A percentile compares a stretch with the other conserved stretches of the same genome.
Conservation (phyloP, 2,113 vertebrate species). For the Butorides virescens region DNA sequence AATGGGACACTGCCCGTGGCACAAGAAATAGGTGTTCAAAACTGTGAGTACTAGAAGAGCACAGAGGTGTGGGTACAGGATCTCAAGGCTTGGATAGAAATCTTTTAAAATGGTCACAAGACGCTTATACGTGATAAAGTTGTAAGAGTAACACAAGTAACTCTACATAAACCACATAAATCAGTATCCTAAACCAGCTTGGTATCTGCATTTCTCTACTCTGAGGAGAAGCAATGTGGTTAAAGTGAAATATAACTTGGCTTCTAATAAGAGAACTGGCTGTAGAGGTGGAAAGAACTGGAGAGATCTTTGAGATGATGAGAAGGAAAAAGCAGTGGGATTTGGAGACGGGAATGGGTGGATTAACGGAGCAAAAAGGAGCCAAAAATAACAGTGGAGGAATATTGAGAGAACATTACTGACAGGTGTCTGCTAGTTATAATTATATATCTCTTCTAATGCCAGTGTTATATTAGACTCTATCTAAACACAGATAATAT, state of each 20-base stretch:
- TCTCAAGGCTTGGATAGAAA: background rate
- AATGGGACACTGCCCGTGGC: background rate
- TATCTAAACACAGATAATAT: slow-evolving; percentile 42
- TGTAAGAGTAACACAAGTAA: background rate
- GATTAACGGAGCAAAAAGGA: slow-evolving; percentile 12
- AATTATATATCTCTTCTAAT: slow-evolving; percentile 33
- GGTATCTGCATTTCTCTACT: background rate
- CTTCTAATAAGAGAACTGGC: slow-evolving; percentile 17
- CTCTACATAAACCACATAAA: background rate
- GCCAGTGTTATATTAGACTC: slow-evolving; percentile 25
- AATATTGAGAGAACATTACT: slow-evolving; percentile 40
- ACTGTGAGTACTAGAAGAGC: background rate
- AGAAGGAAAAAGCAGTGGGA: slow-evolving; percentile 29
- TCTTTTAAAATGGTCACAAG: background rate
- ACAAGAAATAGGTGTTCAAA: slow-evolving; percentile 29
- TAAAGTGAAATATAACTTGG: background rate
- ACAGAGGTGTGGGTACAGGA: background rate
- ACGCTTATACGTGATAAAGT: background rate
- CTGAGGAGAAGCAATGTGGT: background rate
- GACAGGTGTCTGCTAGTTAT: slow-evolving; percentile 41
- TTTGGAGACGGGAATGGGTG: slow-evolving; percentile 25
- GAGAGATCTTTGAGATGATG: slow-evolving; percentile 21
- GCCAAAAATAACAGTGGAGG: slow-evolving; percentile 48
- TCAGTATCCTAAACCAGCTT: background rate
- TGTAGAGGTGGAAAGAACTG: slow-evolving; percentile 30